These are phyloP conservation scores for Cephus pygmeus DNA, from an alignment of 2,888 invertebrate genomes.

Conservation along the genomic window DNA sequence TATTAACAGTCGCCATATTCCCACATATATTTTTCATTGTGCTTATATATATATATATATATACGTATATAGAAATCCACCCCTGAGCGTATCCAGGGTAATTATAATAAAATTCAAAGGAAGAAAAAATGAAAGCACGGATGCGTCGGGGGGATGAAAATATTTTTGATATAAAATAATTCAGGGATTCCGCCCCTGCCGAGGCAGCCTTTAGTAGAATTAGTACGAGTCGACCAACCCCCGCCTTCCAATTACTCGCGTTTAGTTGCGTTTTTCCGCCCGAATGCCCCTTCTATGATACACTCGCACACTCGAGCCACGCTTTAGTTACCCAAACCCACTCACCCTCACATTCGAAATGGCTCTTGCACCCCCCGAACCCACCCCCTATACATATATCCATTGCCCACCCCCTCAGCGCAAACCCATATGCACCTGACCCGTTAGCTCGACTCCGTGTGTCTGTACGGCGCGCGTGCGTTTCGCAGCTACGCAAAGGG, in stretches of 20 bases:
- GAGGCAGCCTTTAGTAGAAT: conserved; percentile 24
- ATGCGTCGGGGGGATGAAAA: neutral
- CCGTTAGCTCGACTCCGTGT: conserved; percentile 11
- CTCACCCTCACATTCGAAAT: conserved; percentile 43
- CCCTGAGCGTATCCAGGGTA: neutral
- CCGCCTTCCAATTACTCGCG: conserved; percentile 62
- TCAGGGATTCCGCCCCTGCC: conserved; percentile 21
- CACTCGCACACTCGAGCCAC: conserved; percentile 58
- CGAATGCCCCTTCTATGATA: conserved; percentile 63
- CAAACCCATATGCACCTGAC: conserved; percentile 9
- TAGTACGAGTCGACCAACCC: conserved; percentile 46
- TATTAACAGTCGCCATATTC: neutral
- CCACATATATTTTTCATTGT: too few species aligned
- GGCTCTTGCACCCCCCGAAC: neutral
- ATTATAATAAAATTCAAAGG: neutral
- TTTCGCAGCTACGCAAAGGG: conserved; percentile 32
- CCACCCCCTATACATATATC: conserved; percentile 21
- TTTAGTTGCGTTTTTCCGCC: conserved; percentile 65
- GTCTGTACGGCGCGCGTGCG: conserved; percentile 16
- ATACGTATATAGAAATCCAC: neutral
- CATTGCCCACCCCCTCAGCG: neutral
- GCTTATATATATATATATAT: too few species aligned
- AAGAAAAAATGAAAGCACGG: neutral
- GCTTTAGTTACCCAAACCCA: conserved; percentile 62
- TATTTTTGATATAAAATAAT: conserved; percentile 7